These are phyloP conservation scores for Drosophila mayri DNA, from an alignment of 1,140 invertebrate species.

Conservation along the genomic window DNA sequence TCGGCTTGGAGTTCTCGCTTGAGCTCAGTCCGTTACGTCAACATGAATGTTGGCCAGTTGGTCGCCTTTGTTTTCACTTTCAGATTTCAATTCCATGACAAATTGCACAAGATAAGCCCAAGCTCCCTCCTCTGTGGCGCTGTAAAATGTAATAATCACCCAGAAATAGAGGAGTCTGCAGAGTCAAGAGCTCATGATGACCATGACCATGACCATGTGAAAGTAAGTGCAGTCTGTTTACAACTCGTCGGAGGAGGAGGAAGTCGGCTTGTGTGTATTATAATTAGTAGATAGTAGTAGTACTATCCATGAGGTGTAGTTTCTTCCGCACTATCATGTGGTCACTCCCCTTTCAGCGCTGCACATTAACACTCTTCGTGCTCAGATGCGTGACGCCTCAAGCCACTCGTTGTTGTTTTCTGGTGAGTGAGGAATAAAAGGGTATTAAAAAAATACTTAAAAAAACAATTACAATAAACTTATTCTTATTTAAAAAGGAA, in stretches of 20 bases:
- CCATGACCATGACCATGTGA: slow-evolving; percentile 79
- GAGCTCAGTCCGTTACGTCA: slow-evolving; percentile 46
- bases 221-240: slow-evolving; percentile 49
- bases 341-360: slow-evolving; percentile 46
- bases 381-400: slow-evolving; percentile 37
- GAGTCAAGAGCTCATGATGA: slow-evolving; percentile 12
- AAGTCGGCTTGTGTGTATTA: not conserved
- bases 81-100: slow-evolving; percentile 77
- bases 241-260: slow-evolving; percentile 12
- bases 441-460: not conserved
- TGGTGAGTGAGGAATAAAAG: not conserved
- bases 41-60: slow-evolving; percentile 60
- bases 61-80: slow-evolving; percentile 63
- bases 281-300: slow-evolving; percentile 12
- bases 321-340: slow-evolving; percentile 66
- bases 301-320: not conserved
- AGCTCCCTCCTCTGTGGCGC: slow-evolving; percentile 26
- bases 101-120: slow-evolving; percentile 65
- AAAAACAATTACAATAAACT: not conserved
- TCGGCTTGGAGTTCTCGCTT: slow-evolving; percentile 2
- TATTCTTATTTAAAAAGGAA: too few relatives aligned
- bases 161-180: slow-evolving; percentile 16
- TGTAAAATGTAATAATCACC: slow-evolving; percentile 59
- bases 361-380: slow-evolving; percentile 25
- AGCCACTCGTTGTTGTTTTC: too few relatives aligned